Conservation (phyloP, 2,113 vertebrate species). For the Raja brachyura region DNA sequence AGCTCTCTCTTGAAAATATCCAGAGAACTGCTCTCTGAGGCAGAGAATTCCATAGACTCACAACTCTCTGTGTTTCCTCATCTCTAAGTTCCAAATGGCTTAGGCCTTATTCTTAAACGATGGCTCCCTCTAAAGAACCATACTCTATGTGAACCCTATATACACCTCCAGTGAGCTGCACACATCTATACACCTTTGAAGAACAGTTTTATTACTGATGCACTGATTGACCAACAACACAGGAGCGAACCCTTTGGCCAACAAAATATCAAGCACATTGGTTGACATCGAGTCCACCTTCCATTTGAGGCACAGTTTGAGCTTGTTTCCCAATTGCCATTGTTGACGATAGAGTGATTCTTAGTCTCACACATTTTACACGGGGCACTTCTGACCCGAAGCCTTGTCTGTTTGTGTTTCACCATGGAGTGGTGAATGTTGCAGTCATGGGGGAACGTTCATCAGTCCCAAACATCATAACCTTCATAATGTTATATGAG, state of each 20-base stretch:
- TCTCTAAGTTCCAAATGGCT: too few relatives aligned
- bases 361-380: constrained; percentile 24
- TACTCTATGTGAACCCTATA: too few relatives aligned
- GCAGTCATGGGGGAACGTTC: background rate
- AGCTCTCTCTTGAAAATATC: too few relatives aligned
- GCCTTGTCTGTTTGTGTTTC: background rate
- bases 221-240: background rate
- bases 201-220: background rate
- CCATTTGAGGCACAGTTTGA: background rate
- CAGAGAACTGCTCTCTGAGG: too few relatives aligned
- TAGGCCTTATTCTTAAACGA: too few relatives aligned
- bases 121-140: too few relatives aligned
- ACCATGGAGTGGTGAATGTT: background rate
- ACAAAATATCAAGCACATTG: background rate
- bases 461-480: background rate
- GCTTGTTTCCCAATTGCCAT: background rate
- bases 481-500: background rate
- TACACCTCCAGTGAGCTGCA: background rate
- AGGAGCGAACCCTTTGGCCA: background rate
- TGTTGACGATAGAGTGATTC: background rate
- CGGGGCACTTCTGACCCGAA: too few relatives aligned
- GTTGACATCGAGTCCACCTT: too few relatives aligned
- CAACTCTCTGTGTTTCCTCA: too few relatives aligned
- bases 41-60: too few relatives aligned
- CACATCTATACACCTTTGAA: background rate